Evolutionary conservation across 2,797 vertebrate genomes (phyloP).

Genomic region (Betta splendens): DNA sequence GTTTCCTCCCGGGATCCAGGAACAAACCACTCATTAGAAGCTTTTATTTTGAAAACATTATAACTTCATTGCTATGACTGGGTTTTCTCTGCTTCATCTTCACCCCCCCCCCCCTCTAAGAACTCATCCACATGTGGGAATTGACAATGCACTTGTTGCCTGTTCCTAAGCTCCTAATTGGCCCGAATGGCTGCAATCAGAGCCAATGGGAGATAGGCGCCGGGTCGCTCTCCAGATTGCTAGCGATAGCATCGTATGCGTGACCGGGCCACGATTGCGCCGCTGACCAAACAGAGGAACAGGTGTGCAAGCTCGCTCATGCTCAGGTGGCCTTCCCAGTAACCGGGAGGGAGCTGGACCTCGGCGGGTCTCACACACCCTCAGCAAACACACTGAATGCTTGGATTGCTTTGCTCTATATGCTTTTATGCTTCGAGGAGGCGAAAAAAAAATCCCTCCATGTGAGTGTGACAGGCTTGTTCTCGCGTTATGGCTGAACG

Average conservation of each 20-base stretch:
- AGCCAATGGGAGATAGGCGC: conserved; percentile 77
- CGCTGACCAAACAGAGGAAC: conserved; percentile 79
- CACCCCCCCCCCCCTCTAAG: conserved; percentile 28
- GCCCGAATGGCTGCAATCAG: conserved; percentile 69
- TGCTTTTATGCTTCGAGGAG: conserved; percentile 52
- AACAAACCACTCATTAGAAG: conserved; percentile 32
- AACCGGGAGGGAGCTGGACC: conserved; percentile 30
- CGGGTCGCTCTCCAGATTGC: conserved; percentile 62
- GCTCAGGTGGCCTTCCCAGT: conserved; percentile 63
- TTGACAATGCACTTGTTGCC: conserved; percentile 46
- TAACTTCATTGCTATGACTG: conserved; percentile 43
- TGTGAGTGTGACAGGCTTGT: conserved; percentile 44
- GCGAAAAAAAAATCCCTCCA: conserved; percentile 38
- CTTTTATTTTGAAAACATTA: conserved; percentile 46
- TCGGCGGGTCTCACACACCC: conserved; percentile 55
- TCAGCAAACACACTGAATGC: conserved; percentile 72
- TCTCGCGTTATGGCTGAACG: conserved; percentile 28
- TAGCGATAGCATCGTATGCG: conserved; percentile 69
- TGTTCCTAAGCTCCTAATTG: conserved; percentile 70
- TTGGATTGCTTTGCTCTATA: conserved; percentile 60
- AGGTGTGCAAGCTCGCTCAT: conserved; percentile 68
- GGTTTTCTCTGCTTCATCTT: conserved; percentile 42
- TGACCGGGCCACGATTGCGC: conserved; percentile 50
- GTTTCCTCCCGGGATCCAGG: conserved; percentile 17
- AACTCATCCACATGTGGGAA: conserved; percentile 51